Conservation (phyloP, 2,888 invertebrate species). For the Deilephila elpenor region DNA sequence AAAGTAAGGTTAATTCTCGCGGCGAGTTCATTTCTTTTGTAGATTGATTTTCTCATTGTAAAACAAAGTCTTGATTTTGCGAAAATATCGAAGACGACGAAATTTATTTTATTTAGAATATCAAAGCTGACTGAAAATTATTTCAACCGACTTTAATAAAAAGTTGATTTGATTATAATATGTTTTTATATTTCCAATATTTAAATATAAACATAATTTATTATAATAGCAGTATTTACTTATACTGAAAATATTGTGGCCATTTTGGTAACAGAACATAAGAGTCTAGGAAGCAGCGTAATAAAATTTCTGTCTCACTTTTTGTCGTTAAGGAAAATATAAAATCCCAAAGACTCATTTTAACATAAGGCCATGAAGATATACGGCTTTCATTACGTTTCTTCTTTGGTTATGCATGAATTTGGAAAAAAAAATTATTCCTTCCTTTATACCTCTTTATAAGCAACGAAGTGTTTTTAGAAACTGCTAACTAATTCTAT, state of each 20-base stretch:
- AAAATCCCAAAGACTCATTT: not conserved
- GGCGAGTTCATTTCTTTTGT: constrained; percentile 12
- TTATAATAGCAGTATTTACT: too few relatives aligned
- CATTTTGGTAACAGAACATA: not conserved
- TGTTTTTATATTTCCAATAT: too few relatives aligned
- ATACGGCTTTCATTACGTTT: not conserved
- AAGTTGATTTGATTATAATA: too few relatives aligned
- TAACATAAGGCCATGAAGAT: not conserved
- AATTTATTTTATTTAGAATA: not conserved
- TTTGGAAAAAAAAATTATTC: not conserved
- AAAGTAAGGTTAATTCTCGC: not conserved
- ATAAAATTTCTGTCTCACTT: not conserved
- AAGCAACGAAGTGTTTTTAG: too few relatives aligned
- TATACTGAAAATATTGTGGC: too few relatives aligned
- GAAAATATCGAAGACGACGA: constrained; percentile 46
- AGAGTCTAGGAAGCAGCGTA: not conserved
- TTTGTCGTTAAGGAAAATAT: constrained; percentile 6
- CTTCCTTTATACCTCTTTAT: too few relatives aligned
- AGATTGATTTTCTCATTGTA: constrained; percentile 1
- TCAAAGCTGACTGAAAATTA: too few relatives aligned
- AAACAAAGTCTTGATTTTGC: constrained; percentile 36
- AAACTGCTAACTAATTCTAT: too few relatives aligned
- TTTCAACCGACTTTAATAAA: too few relatives aligned
- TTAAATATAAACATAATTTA: too few relatives aligned
- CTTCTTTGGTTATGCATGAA: not conserved